Evolutionary conservation across 2,797 vertebrate species (phyloP), one percentile per base, ranked within the genome.

Genomic region (Pagetopsis macropterus): DNA sequence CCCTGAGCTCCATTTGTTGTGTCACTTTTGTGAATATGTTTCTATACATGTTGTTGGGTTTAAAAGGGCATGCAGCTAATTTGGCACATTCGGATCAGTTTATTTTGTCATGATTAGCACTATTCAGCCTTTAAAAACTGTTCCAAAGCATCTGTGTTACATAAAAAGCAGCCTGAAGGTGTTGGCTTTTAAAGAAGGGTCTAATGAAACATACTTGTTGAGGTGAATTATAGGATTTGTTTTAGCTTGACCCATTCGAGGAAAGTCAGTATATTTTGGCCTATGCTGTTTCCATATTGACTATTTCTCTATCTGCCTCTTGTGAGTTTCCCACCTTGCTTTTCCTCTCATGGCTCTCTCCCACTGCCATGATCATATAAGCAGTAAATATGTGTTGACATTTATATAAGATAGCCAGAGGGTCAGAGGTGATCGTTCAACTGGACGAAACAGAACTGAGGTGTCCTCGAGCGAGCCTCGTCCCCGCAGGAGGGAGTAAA

Each of bases 381-480:
- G 46, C 52, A 58, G 58, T 67, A 72, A 83, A 70, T 74, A 57
- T 43, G 14, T 55, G 49, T 16, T 64, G 54, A 66, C 66, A 59
- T 71, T 79, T 81, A 40, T 64, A 12, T 59, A 23, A 31, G 46
- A 33, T 17, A 44, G 67, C 63, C 43, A 52, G 61, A 65, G 48
- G 71, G 48, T 46, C 10, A 56, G 57, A 68, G 61, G 60, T 59
- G 23, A 78, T 69, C 14, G 49, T 65, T 60, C 55, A 72, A 27
- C 59, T 63, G 68, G 62, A 76, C 57, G 61, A 77, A 70, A 33
- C 58, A 69, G 64, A 72, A 19, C 40, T 37, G 55, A 85, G 31
- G 44, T 48, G 46, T 78, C 78, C 55, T 54, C 55, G 14, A 67
- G 72, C 70, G 23, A 55, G 64, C 72, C 50, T 65, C 3, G 14